These are phyloP conservation scores for Eupithecia insigniata DNA, from an alignment of 2,888 invertebrate species.

Conservation along the genomic window DNA sequence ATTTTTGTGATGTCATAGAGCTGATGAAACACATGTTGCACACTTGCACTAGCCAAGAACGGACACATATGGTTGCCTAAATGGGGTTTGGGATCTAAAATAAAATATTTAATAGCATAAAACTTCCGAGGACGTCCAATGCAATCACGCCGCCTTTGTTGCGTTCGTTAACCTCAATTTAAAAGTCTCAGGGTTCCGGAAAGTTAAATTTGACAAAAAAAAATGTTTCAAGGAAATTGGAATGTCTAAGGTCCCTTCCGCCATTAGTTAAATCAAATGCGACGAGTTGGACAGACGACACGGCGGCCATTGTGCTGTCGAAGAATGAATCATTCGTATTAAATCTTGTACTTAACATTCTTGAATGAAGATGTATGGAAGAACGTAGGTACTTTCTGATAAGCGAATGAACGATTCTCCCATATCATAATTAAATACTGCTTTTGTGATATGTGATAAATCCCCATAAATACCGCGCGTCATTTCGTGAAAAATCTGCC, in stretches of 20 bases:
- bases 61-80: conserved; percentile 28
- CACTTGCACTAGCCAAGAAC: conserved; percentile 42
- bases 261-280: conserved; percentile 66
- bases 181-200: conserved; percentile 46
- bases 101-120: neutral
- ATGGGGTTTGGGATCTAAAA: neutral
- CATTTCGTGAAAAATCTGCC: conserved; percentile 31
- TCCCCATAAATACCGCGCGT: neutral
- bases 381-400: neutral
- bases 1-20: conserved; percentile 11
- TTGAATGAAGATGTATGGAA: neutral
- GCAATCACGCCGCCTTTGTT: conserved; percentile 8
- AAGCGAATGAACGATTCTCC: neutral
- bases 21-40: conserved; percentile 47
- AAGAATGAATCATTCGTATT: conserved; percentile 31
- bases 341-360: conserved; percentile 1
- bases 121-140: neutral
- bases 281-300: conserved; percentile 48
- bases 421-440: neutral
- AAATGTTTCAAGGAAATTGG: conserved; percentile 61
- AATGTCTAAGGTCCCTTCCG: conserved; percentile 46
- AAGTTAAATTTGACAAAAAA: conserved; percentile 72
- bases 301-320: conserved; percentile 24
- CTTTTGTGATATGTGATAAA: neutral
- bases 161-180: conserved; percentile 42